Evolutionary conservation across 2,113 vertebrate genomes (phyloP).

Genomic region (Bos javanicus): DNA sequence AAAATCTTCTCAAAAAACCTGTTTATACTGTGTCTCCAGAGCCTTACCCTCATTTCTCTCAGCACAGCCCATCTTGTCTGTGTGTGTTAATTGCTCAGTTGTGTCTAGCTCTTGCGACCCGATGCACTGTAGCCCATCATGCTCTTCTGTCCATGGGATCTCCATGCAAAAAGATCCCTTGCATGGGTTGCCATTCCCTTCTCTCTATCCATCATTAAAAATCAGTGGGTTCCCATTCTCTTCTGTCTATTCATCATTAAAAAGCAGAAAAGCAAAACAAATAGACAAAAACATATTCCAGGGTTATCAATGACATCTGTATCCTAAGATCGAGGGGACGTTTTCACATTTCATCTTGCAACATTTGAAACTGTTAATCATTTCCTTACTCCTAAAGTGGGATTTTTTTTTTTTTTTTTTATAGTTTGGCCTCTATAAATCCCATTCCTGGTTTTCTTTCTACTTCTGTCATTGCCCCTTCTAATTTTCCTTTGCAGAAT

Average conservation of each 20-base stretch:
- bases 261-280: background rate
- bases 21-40: background rate
- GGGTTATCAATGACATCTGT: background rate
- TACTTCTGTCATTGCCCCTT: background rate
- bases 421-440: background rate
- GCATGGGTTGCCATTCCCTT: background rate
- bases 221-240: background rate
- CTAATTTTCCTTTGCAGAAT: background rate
- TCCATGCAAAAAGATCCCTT: background rate
- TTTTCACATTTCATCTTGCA: background rate
- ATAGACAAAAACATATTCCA: background rate
- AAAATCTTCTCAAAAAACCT: background rate
- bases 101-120: background rate
- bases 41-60: background rate
- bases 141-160: background rate
- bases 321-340: background rate
- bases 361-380: background rate
- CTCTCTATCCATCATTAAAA: background rate
- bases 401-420: background rate
- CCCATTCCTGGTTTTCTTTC: background rate
- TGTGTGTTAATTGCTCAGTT: background rate
- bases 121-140: background rate
- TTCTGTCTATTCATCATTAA: background rate
- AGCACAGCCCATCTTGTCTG: background rate
- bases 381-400: background rate